These are phyloP conservation scores for Crossaster papposus DNA, from an alignment of 53 echinoderm and acorn worm species.

Conservation along the genomic window DNA sequence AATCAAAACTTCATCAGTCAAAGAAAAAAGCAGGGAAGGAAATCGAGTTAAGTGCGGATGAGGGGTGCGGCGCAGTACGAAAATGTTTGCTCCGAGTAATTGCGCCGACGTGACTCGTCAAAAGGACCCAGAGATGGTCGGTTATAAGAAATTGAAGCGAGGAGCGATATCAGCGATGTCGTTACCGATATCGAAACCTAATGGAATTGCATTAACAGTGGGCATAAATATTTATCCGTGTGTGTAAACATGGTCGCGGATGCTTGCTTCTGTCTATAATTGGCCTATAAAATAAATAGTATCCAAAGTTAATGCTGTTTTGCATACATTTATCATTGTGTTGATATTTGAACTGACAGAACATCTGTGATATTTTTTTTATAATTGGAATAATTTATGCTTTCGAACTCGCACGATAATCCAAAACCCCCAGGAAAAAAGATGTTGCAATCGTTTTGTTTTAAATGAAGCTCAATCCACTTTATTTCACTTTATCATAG, in stretches of 20 bases:
- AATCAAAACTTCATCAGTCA: slow-evolving; percentile 64
- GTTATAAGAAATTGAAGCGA: background rate
- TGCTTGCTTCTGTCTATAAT: background rate
- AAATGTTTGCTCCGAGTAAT: background rate
- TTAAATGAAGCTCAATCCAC: too few species aligned
- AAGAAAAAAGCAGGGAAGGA: slow-evolving; percentile 33
- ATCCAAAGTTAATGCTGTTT: background rate
- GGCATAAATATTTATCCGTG: slow-evolving; percentile 36
- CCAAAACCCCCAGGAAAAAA: too few species aligned
- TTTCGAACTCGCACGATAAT: too few species aligned
- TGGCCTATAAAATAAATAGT: background rate
- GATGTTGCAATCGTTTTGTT: too few species aligned
- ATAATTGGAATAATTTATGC: too few species aligned
- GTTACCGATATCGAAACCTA: background rate
- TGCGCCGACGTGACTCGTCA: background rate
- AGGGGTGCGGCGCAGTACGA: background rate
- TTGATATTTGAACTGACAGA: too few species aligned
- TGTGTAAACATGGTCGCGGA: slow-evolving; percentile 22
- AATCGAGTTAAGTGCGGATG: slow-evolving; percentile 61
- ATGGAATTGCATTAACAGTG: slow-evolving; percentile 21
- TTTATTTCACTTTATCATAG: too few species aligned
- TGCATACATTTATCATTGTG: background rate
- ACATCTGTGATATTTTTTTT: too few species aligned
- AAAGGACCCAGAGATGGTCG: background rate
- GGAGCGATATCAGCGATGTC: background rate